A percentile compares a stretch with the other conserved stretches of the same genome.
phyloP scores from a whole-genome alignment of 1,140 invertebrate genomes.

The Phthorimaea operculella region DNA sequence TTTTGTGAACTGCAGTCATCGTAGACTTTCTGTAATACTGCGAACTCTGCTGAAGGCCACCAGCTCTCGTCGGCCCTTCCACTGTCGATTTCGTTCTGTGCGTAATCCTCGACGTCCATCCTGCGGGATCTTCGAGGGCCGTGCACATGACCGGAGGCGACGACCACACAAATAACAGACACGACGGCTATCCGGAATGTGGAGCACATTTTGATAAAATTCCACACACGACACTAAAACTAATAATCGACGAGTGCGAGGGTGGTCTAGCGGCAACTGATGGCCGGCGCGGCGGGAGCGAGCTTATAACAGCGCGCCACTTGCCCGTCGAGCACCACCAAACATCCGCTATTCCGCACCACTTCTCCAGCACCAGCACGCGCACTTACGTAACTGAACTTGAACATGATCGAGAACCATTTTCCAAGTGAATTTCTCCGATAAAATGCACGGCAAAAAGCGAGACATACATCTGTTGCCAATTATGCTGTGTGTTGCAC shows the following conservation, averaged over 20 bases:
- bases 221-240: slow-evolving; percentile 46
- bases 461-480: slow-evolving; percentile 45
- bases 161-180: slow-evolving; percentile 48
- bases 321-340: slow-evolving; percentile 54
- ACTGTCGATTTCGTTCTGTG: slow-evolving; percentile 61
- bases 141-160: slow-evolving; percentile 50
- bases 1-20: slow-evolving; percentile 71
- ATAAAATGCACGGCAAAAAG: slow-evolving; percentile 66
- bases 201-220: slow-evolving; percentile 54
- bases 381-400: slow-evolving; percentile 69
- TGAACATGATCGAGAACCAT: slow-evolving; percentile 66
- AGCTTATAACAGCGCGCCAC: slow-evolving; percentile 64
- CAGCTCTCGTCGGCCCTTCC: slow-evolving; percentile 62
- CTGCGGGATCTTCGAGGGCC: slow-evolving; percentile 53
- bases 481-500: slow-evolving; percentile 30
- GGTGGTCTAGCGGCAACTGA: slow-evolving; percentile 60
- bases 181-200: slow-evolving; percentile 56
- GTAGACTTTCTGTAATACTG: slow-evolving; percentile 68
- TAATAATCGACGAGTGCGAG: slow-evolving; percentile 49
- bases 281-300: slow-evolving; percentile 43
- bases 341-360: slow-evolving; percentile 69
- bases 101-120: slow-evolving; percentile 50
- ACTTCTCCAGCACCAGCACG: slow-evolving; percentile 63
- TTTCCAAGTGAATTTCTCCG: slow-evolving; percentile 68
- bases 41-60: slow-evolving; percentile 66